phyloP scores from a whole-genome alignment of 2,797 vertebrate genomes.

The Sebastiscus albofasciatus region DNA sequence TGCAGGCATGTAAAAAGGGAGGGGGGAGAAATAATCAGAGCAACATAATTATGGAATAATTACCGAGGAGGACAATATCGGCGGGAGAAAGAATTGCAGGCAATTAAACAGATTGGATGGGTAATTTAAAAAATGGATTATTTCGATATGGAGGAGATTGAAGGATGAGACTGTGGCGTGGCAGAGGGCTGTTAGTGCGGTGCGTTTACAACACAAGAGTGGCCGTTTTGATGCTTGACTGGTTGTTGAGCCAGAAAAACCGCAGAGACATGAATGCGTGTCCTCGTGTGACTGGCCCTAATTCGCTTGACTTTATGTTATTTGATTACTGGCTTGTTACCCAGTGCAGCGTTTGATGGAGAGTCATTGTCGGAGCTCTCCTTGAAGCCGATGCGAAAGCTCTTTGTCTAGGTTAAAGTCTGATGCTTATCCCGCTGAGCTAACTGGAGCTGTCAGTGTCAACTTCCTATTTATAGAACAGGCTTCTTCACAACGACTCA shows the following conservation, averaged over 20 bases:
- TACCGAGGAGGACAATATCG: slow-evolving; percentile 43
- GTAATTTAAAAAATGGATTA: slow-evolving; percentile 56
- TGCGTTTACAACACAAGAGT: not conserved
- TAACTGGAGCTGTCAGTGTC: slow-evolving; percentile 77
- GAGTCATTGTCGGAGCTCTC: slow-evolving; percentile 24
- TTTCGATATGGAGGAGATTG: slow-evolving; percentile 30
- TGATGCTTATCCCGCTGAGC: slow-evolving; percentile 69
- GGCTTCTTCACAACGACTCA: slow-evolving; percentile 62
- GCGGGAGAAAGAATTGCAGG: slow-evolving; percentile 34
- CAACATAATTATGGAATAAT: slow-evolving; percentile 50
- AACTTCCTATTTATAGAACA: slow-evolving; percentile 76
- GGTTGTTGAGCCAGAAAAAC: not conserved
- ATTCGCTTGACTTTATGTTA: slow-evolving; percentile 45
- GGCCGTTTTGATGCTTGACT: slow-evolving; percentile 23
- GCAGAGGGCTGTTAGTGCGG: not conserved
- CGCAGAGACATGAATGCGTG: slow-evolving; percentile 13
- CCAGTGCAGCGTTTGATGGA: slow-evolving; percentile 34
- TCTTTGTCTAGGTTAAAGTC: slow-evolving; percentile 70
- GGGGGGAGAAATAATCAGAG: slow-evolving; percentile 23
- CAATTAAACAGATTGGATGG: slow-evolving; percentile 59
- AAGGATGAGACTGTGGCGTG: slow-evolving; percentile 5
- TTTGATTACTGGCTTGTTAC: slow-evolving; percentile 65
- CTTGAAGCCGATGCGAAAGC: slow-evolving; percentile 56
- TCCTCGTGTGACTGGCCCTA: slow-evolving; percentile 36
- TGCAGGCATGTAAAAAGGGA: not conserved